Conservation (phyloP, 2,113 vertebrate species). For the Chloropsis cyanopogon region DNA sequence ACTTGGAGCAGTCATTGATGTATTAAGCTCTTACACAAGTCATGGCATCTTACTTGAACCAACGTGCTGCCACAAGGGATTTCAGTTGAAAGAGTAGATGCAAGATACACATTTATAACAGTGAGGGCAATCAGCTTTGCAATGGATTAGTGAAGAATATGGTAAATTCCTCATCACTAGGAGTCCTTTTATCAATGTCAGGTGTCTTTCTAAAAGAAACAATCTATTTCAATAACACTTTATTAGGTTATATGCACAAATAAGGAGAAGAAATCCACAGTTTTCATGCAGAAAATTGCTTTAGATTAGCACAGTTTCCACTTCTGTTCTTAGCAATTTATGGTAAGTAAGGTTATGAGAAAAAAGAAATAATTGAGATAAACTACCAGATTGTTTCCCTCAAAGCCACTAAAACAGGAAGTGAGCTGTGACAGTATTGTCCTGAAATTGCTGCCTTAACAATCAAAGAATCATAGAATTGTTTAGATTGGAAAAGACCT, state of each 20-base stretch:
- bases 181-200: conserved; percentile 43
- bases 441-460: not conserved
- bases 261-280: not conserved
- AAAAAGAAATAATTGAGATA: not conserved
- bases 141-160: conserved; percentile 15
- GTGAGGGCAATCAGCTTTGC: conserved; percentile 34
- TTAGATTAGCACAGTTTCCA: not conserved
- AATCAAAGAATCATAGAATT: not conserved
- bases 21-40: conserved; percentile 61
- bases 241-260: conserved; percentile 3
- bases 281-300: not conserved
- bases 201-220: conserved; percentile 17
- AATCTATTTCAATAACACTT: not conserved
- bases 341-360: not conserved
- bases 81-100: conserved; percentile 28
- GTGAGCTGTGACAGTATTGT: not conserved
- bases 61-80: conserved; percentile 5
- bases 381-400: not conserved
- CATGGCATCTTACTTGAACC: conserved; percentile 49
- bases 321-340: not conserved
- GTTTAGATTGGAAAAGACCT: not conserved
- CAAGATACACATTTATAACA: conserved; percentile 41
- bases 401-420: not conserved
- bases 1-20: conserved; percentile 49
- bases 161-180: conserved; percentile 9